Base-by-base conservation (phyloP, 2,888 invertebrate species). In the Catocala nupta region DNA sequence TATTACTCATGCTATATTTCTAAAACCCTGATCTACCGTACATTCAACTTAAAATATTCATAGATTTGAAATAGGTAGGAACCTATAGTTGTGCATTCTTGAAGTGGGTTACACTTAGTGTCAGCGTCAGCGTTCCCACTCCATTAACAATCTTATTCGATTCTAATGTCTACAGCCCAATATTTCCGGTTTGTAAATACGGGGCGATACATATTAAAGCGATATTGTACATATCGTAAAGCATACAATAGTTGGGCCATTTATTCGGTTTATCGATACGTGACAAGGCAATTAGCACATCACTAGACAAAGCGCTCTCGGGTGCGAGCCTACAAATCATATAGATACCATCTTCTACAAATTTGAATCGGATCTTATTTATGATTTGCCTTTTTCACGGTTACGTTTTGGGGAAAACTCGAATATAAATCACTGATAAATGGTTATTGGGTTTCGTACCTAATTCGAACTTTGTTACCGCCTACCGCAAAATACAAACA, bases 301-400 rank as follows among this genome's bases (percentile, higher is more conserved):
- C 94, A 93, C 94, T 94, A 93, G 90, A 88, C 86, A 86, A 83
- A 88, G 88, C 88, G 88, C 88, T 91, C 88, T 90, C 89, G 92
- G 90, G 91, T 92, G 91, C 92, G 93, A 93, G 93, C 89, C 89
- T 84, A 94, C 88, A 94, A 94, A 94, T 94, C 94, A 94, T 90
- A 88, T 83, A 80, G 94, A 94, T 94, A 94, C 85, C 91, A 94
- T 94, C 94, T 93, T 93, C 92, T 92, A 94, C 94, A 94, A 94
- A 94, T 94, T 94, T 94, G 94, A 94, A 94, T 93, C 94, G 93
- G 94, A 94, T 93, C 93, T 94, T 94, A 93, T 94, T 94, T 94
- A 94, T 92, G 94, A 94, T 94, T 93, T 91, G 93, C 92, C 93
- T 93, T 93, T 94, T 94, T 94, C 92, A 93, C 93, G 90, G 93